Conservation (phyloP, 2,113 vertebrate genomes). For the Phylloscopus trochilus region DNA sequence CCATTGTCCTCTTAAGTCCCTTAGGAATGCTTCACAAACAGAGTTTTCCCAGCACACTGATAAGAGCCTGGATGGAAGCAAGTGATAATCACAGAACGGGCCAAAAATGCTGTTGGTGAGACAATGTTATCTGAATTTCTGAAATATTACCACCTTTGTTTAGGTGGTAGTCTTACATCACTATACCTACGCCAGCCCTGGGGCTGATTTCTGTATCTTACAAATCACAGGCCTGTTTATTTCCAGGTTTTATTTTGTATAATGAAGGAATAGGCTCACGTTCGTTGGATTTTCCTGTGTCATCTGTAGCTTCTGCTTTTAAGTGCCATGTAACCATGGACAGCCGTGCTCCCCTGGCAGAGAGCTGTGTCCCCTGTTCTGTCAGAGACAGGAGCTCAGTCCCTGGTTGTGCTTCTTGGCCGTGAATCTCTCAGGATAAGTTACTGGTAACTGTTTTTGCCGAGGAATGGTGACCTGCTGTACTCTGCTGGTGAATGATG, state of each 20-base stretch:
- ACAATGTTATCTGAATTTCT: not conserved
- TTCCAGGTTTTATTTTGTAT: not conserved
- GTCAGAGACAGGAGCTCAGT: not conserved
- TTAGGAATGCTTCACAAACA: not conserved
- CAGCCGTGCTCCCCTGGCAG: not conserved
- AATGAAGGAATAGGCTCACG: not conserved
- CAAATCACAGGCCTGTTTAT: not conserved
- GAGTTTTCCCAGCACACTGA: not conserved
- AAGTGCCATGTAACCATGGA: rapidly evolving
- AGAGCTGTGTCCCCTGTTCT: rapidly evolving
- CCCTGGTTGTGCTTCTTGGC: not conserved
- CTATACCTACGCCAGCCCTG: rapidly evolving
- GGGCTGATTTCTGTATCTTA: not conserved
- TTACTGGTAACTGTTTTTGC: rapidly evolving
- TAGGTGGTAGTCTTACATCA: not conserved
- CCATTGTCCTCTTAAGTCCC: not conserved
- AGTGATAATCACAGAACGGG: not conserved
- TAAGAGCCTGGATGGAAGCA: not conserved
- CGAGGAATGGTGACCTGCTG: not conserved
- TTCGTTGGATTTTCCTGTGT: not conserved
- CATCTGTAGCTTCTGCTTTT: not conserved
- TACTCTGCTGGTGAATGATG: not conserved
- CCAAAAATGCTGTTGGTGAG: not conserved
- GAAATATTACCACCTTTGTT: not conserved
- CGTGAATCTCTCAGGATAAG: not conserved